phyloP scores from a whole-genome alignment of 2,113 vertebrate genomes.

The Myotis lucifugus region DNA sequence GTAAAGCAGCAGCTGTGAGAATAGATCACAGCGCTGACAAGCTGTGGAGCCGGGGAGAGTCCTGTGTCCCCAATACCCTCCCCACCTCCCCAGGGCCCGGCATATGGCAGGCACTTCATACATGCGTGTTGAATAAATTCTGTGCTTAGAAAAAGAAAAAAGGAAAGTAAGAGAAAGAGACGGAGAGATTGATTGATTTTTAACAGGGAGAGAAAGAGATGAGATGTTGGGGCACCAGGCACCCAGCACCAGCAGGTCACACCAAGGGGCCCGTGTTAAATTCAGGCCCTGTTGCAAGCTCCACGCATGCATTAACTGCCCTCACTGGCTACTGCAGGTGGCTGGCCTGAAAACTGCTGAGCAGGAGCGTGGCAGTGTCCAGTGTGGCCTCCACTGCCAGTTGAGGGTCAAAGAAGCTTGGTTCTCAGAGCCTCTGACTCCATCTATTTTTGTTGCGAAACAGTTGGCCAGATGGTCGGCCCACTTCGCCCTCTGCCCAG shows the following conservation, averaged over 20 bases:
- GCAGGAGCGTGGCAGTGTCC: accelerated
- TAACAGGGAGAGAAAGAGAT: not conserved
- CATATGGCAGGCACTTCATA: not conserved
- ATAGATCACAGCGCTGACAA: too few species aligned
- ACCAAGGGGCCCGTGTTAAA: not conserved
- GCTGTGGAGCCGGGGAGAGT: not conserved
- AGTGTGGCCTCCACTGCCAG: not conserved
- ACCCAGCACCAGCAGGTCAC: not conserved
- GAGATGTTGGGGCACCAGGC: not conserved
- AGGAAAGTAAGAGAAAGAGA: not conserved
- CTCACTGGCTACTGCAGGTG: too few species aligned
- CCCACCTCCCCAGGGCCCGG: not conserved
- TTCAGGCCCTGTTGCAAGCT: not conserved
- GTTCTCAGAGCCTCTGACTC: not conserved
- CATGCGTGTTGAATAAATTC: not conserved
- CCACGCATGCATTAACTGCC: not conserved
- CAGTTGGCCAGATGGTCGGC: not conserved
- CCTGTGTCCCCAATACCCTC: not conserved
- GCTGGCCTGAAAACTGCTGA: not conserved
- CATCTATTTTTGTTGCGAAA: not conserved
- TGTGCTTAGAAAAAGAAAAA: not conserved
- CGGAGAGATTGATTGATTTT: not conserved
- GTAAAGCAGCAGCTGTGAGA: not conserved
- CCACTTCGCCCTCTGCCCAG: not conserved
- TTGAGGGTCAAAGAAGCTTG: not conserved